Base-by-base conservation (phyloP, 2,888 invertebrate genomes). In the Chirona hameri region DNA sequence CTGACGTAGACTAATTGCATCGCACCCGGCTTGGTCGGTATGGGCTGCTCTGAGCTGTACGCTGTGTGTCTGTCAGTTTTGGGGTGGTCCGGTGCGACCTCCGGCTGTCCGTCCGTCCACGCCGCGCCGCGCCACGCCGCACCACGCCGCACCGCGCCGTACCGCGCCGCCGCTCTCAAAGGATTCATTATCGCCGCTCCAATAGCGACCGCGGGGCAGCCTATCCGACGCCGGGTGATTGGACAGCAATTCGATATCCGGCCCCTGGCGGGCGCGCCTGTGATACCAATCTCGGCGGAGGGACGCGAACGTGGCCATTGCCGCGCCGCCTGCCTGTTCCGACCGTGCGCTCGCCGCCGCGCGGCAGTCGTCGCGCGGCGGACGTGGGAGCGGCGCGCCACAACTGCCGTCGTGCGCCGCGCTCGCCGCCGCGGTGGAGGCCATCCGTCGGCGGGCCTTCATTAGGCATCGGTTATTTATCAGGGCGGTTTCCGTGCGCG, bases 171-270 rank as follows among this genome's bases (percentile, higher is more conserved):
- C 76, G 76, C 39, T 15, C 76, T 76, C 76, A 31, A 76, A 76
- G 39, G 76, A 76, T 76, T 76, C 76, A 76, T 76, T 39, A 76
- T 4, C 69, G 31, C 18, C 5, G 31, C 18, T 5, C 21, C 21
- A 76, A 39, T 39, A 39, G 29, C 9, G 15, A 14, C 39, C 18
- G 60, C 5, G 18, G 31, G 21, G 12, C 48, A 29, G 15, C 76
- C 29, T 31, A 76, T 76, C 39, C 21, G 39, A 39, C 24, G 76
- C 18, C 76, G 39, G 72, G 3, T 39, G 39, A 76, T 31, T 76
- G 76, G 76, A 18, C 76, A 76, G 76, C 21, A 76, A 76, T 39
- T 76, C 76, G 76, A 76, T 76, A 76, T 39, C 31, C 76, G 39
- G 76, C 31, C 76, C 7, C 39, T 9, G 21, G 76, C 10, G 76